Conservation (phyloP, 2,888 invertebrate species). For the Hipparchia semele region DNA sequence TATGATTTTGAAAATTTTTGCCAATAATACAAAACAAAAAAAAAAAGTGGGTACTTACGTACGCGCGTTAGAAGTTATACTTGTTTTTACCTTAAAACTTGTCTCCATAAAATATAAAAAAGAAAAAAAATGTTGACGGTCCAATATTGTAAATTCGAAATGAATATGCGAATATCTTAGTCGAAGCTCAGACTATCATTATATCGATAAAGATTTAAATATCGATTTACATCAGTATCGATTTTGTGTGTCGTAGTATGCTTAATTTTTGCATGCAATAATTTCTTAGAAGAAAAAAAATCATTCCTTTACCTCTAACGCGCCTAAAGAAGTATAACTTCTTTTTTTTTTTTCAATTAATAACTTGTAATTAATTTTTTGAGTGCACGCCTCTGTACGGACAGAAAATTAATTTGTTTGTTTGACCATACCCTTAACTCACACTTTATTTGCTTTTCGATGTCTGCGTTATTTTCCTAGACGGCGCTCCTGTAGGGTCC, state of each 20-base stretch:
- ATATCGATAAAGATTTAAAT: background rate
- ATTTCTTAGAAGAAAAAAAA: background rate
- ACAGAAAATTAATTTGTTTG: conserved; percentile 35
- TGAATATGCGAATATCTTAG: background rate
- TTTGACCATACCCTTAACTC: conserved; percentile 56
- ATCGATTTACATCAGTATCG: background rate
- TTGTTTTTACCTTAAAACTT: conserved; percentile 4
- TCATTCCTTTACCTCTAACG: background rate
- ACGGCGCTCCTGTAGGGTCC: conserved; percentile 17
- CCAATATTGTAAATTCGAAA: background rate
- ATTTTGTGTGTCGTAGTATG: conserved; percentile 1
- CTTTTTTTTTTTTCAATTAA: background rate
- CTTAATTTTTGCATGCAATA: conserved; percentile 5
- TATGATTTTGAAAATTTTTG: conserved; percentile 76
- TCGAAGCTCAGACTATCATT: background rate
- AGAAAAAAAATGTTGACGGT: background rate
- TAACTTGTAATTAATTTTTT: conserved; percentile 16
- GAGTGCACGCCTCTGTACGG: conserved; percentile 33
- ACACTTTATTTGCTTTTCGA: conserved; percentile 71
- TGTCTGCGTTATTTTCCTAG: conserved; percentile 46
- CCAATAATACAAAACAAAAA: conserved; percentile 52
- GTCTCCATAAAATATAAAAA: background rate
- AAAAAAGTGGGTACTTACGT: background rate
- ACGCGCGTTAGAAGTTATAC: conserved; percentile 7
- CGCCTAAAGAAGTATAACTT: conserved; percentile 19